Conservation (phyloP, 2,113 vertebrate genomes). For the Sylvia atricapilla region DNA sequence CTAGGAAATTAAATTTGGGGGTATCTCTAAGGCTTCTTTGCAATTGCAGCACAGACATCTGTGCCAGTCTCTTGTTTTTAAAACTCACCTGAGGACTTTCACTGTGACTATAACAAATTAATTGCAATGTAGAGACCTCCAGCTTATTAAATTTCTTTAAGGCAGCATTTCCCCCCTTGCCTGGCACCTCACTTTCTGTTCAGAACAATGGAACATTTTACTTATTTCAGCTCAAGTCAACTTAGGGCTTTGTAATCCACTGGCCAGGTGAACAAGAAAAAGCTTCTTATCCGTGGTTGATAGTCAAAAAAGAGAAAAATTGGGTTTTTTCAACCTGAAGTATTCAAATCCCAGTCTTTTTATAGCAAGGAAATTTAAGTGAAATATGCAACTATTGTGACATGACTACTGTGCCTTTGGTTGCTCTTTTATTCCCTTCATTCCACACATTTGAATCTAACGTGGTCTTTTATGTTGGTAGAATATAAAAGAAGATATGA, state of each 20-base stretch:
- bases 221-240: background rate
- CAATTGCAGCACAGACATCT: background rate
- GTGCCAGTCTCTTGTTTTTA: background rate
- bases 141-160: slow-evolving; percentile 34
- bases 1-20: background rate
- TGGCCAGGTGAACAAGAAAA: background rate
- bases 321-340: background rate
- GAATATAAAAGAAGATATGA: background rate
- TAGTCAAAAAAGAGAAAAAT: background rate
- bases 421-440: background rate
- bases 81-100: slow-evolving; percentile 27
- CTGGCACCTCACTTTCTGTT: background rate
- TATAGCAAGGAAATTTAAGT: background rate
- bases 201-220: background rate
- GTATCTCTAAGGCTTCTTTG: background rate
- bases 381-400: background rate
- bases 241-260: background rate
- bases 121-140: background rate
- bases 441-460: background rate
- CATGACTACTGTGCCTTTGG: background rate
- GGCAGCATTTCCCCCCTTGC: background rate
- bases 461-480: background rate
- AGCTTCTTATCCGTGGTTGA: background rate
- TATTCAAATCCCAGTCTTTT: background rate
- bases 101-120: slow-evolving; percentile 47